Percentiles rank a stretch among this genome's conserved stretches.
Conservation (phyloP, 2,113 vertebrate genomes). For the Eublepharis macularius region DNA sequence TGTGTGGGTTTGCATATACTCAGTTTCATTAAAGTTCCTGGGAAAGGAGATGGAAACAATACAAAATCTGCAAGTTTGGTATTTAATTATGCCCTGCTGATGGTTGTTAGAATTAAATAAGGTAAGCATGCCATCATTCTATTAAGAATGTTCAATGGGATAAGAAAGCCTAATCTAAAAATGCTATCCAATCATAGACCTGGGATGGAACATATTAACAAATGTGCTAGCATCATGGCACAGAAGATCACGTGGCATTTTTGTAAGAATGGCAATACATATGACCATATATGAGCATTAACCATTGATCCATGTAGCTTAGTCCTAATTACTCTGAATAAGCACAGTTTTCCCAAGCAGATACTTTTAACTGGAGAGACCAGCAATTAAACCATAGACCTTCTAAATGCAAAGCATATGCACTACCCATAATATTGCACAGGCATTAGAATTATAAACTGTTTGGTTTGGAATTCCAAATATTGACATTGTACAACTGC, state of each 20-base stretch:
- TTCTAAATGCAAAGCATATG: too few relatives aligned
- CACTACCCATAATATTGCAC: too few relatives aligned
- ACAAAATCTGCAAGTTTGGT: constrained; percentile 30
- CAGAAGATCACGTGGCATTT: neutral
- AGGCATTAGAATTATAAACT: neutral
- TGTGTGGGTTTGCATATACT: constrained; percentile 26
- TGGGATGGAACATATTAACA: neutral
- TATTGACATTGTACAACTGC: neutral
- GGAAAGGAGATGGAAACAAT: constrained; percentile 34
- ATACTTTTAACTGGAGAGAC: too few relatives aligned
- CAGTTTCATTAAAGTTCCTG: constrained; percentile 13
- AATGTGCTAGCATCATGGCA: too few relatives aligned
- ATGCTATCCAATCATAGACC: neutral
- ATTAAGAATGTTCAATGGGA: neutral
- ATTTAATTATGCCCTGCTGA: constrained; percentile 31
- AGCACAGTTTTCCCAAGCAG: too few relatives aligned
- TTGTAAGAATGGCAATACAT: neutral
- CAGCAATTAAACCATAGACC: too few relatives aligned
- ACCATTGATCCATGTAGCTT: too few relatives aligned
- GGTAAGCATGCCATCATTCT: neutral
- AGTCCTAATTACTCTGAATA: too few relatives aligned
- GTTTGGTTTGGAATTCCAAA: neutral
- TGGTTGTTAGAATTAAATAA: constrained; percentile 10
- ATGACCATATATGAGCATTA: too few relatives aligned
- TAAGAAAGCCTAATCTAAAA: neutral